Evolutionary conservation across 2,888 invertebrate species (phyloP).

Genomic region (Rotaria sp.): DNA sequence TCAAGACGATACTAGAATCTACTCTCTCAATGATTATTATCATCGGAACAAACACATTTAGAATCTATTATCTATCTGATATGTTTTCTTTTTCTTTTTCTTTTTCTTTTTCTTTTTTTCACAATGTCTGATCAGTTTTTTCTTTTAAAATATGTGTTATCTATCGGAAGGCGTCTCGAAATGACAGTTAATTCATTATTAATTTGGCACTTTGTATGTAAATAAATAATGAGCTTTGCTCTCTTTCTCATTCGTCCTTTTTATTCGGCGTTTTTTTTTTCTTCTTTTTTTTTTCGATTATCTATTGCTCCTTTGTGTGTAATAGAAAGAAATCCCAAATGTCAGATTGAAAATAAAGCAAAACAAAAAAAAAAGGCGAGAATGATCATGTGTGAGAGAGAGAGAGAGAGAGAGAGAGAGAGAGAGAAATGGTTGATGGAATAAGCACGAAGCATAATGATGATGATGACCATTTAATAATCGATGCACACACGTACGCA

Average conservation of each 20-base stretch:
- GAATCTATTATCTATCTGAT: constrained; percentile 13
- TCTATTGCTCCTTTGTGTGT: constrained; percentile 19
- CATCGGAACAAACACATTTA: constrained; percentile 24
- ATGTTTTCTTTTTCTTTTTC: background rate
- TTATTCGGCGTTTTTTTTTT: too few relatives aligned
- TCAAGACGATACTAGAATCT: background rate
- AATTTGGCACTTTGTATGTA: constrained; percentile 19
- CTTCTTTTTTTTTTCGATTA: background rate
- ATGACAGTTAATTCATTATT: constrained; percentile 24
- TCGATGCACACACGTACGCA: background rate
- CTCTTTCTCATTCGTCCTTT: background rate
- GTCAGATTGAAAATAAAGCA: background rate
- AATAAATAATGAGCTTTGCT: constrained; percentile 19
- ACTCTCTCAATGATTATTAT: constrained; percentile 3
- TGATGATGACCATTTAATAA: constrained; percentile 9
- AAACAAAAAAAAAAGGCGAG: background rate
- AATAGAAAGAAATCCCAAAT: background rate
- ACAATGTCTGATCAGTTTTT: background rate
- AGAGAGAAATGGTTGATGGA: background rate
- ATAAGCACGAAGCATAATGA: background rate
- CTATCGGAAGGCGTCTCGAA: constrained; percentile 12
- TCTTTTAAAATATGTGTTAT: background rate
- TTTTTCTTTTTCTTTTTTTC: background rate
- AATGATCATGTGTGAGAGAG: background rate
- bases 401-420: background rate